Evolutionary conservation across 2,113 vertebrate species (phyloP).

Genomic region (Phoxinus phoxinus): DNA sequence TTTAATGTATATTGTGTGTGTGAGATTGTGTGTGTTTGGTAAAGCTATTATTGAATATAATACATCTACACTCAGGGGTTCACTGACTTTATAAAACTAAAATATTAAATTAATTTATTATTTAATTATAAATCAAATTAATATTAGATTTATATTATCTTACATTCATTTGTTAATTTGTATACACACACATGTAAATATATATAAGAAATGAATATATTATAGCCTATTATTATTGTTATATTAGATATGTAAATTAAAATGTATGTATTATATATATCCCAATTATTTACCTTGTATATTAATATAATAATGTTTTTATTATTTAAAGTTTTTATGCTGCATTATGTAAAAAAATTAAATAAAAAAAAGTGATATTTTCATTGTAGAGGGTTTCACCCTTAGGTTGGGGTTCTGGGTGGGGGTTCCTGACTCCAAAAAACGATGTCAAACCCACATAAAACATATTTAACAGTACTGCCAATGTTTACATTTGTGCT

Average conservation of each 20-base stretch:
- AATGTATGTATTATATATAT: neutral
- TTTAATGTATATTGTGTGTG: too few relatives aligned
- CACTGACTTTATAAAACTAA: neutral
- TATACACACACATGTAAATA: too few relatives aligned
- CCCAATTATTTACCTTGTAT: too few relatives aligned
- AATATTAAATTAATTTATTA: neutral
- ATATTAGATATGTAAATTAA: too few relatives aligned
- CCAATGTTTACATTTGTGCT: slow-evolving; percentile 58
- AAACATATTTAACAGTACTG: slow-evolving; percentile 33
- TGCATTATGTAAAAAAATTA: too few relatives aligned
- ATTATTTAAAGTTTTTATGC: neutral
- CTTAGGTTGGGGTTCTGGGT: neutral
- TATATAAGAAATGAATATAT: neutral
- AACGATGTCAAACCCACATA: neutral
- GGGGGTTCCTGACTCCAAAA: neutral
- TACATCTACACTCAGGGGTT: neutral
- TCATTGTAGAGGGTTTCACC: neutral
- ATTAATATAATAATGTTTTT: neutral
- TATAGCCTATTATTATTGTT: too few relatives aligned
- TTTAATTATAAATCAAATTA: too few relatives aligned
- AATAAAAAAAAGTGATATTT: too few relatives aligned
- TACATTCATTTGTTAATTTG: too few relatives aligned
- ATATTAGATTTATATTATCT: too few relatives aligned
- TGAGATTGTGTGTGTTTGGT: too few relatives aligned
- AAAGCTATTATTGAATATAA: too few relatives aligned